phyloP scores from a whole-genome alignment of 2,888 invertebrate genomes.

The Acanthococcus lagerstroemiae region DNA sequence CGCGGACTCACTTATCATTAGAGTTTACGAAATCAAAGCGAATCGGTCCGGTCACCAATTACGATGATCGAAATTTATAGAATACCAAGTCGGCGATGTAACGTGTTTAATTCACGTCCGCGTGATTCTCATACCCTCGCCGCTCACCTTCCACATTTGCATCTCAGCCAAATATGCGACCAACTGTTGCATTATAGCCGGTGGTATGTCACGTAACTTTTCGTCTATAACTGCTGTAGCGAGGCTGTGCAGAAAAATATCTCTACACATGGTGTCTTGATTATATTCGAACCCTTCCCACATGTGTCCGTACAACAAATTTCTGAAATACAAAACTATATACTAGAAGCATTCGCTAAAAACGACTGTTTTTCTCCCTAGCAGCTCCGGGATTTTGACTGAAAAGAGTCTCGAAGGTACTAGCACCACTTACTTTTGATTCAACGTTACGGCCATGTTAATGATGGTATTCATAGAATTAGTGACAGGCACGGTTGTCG shows the following conservation, averaged over 20 bases:
- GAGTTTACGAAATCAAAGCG: not conserved
- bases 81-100: too few relatives aligned
- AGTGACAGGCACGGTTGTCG: slow-evolving; percentile 5
- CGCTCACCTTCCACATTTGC: slow-evolving; percentile 46
- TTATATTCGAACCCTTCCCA: slow-evolving; percentile 50
- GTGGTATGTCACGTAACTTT: slow-evolving; percentile 52
- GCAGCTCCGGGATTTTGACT: not conserved
- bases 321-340: slow-evolving; percentile 41
- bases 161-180: slow-evolving; percentile 56
- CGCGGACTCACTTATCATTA: not conserved
- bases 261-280: slow-evolving; percentile 45
- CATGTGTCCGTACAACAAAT: slow-evolving; percentile 52
- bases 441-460: slow-evolving; percentile 1
- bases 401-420: not conserved
- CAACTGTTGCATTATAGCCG: slow-evolving; percentile 60
- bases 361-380: too few relatives aligned
- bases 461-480: slow-evolving; percentile 21
- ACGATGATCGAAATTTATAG: too few relatives aligned
- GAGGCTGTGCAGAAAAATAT: slow-evolving; percentile 56
- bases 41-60: not conserved
- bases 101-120: not conserved
- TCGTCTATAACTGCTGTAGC: slow-evolving; percentile 60
- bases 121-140: too few relatives aligned
- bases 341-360: not conserved
- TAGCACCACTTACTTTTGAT: slow-evolving; percentile 27